Evolutionary conservation across 2,888 invertebrate genomes (phyloP).

Genomic region (Mactromeris polynyma): DNA sequence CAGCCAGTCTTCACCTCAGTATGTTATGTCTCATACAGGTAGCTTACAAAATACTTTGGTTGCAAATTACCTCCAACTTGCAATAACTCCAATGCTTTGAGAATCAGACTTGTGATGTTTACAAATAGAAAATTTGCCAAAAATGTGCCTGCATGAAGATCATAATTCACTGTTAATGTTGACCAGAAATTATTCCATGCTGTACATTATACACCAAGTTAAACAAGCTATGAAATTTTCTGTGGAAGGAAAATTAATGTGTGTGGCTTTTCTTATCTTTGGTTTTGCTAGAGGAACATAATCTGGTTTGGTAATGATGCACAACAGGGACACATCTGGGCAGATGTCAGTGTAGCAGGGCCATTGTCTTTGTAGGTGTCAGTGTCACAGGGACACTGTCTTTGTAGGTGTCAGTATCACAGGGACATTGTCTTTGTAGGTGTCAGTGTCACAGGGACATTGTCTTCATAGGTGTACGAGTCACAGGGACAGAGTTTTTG

Average conservation of each 20-base stretch:
- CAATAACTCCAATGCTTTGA: neutral
- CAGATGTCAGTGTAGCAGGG: no score
- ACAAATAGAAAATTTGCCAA: neutral
- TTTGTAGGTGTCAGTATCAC: no score
- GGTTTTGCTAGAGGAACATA: no score
- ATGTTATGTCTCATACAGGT: neutral
- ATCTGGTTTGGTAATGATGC: no score
- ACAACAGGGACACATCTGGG: neutral
- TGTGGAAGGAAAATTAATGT: neutral
- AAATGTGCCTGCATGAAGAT: neutral
- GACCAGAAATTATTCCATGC: neutral
- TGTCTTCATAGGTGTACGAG: neutral
- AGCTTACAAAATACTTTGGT: neutral
- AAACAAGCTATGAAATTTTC: neutral
- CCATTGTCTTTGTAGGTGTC: neutral
- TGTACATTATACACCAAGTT: neutral
- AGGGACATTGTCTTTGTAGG: no score
- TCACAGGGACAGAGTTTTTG: no score
- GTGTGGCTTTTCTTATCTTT: neutral
- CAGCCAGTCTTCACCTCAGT: neutral
- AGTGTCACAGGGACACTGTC: no score
- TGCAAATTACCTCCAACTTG: neutral
- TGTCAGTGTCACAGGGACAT: neutral
- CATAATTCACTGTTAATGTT: constrained; percentile 8
- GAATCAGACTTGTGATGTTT: neutral